A percentile compares a stretch with the other conserved stretches of the same genome.
Evolutionary conservation across 2,797 vertebrate species (phyloP).

Genomic region (Hylomyscus alleni): DNA sequence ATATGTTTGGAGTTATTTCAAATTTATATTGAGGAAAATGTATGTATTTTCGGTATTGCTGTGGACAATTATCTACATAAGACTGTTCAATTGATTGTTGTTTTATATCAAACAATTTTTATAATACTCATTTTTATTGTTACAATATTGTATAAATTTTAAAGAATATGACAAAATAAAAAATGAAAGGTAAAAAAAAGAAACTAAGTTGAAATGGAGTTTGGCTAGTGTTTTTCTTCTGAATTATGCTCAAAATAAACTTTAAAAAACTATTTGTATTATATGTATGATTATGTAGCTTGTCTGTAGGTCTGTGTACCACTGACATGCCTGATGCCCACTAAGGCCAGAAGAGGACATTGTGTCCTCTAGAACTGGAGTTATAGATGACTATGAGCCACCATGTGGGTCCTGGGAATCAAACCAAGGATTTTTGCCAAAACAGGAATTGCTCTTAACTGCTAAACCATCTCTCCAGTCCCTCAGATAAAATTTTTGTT

Average conservation of each 20-base stretch:
- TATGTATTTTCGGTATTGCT: too few relatives aligned
- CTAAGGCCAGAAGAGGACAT: background rate
- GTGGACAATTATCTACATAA: too few relatives aligned
- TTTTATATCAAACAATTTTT: too few relatives aligned
- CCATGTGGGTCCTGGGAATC: too few relatives aligned
- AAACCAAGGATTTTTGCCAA: background rate
- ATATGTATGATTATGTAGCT: background rate
- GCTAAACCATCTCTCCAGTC: background rate
- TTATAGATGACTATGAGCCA: background rate
- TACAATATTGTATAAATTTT: too few relatives aligned
- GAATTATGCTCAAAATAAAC: conserved; percentile 10
- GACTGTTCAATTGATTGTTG: too few relatives aligned
- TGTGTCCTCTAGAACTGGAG: background rate
- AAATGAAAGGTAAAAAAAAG: background rate
- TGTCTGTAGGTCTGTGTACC: background rate
- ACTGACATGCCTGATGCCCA: background rate
- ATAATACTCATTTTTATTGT: too few relatives aligned
- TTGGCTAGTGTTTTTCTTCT: background rate
- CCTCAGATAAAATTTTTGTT: background rate
- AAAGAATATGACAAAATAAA: too few relatives aligned
- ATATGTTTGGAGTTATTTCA: too few relatives aligned
- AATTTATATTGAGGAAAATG: too few relatives aligned
- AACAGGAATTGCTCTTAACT: background rate
- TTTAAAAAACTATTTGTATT: background rate
- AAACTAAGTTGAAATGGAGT: conserved; percentile 20